Base-by-base conservation (phyloP, 1,140 invertebrate species). In the Xylocopa sonorina region DNA sequence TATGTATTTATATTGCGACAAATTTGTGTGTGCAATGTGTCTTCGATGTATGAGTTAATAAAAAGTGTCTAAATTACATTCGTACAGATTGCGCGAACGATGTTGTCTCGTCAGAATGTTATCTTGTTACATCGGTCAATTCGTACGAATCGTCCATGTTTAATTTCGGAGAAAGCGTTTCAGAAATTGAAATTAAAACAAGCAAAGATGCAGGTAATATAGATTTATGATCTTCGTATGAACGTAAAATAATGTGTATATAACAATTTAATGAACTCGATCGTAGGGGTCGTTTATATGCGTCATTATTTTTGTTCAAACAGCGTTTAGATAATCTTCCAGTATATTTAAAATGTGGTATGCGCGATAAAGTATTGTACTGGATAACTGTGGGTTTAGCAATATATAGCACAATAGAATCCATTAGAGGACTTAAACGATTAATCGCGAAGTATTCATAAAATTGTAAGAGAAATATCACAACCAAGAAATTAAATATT, bases 271-370 rank as follows among this genome's bases (percentile, higher is more conserved):
- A 58, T 41, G 18, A 50, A 48, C 2, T 6, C 29, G 4, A 46
- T n/a, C 10, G 2, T 55, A 7, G 43, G 51, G n/a, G n/a, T n/a
- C n/a, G 7, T 48, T 80, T 68, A 58, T 41, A 55, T 24, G n/a
- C n/a, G n/a, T 51, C 32, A 69, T 48, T 51, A 58, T 0, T 18
- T 16, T 72, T 60, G 41, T 80, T 89, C 86, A 80, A 79, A 67
- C 88, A 95, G 93, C 88, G 90, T 53, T 92, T 94, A 27, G 94
- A 95, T 89, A 94, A 93, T 21, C 87, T 92, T 62, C 95, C 95
- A 3, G 89, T 95, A n/a, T 95, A 94, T 85, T 86, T 96, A 34
- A 96, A 96, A 89, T 91, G 92, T 29, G 95, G 95, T 5, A 50
- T 89, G 2, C 81, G 85, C n/a, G 95, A 96, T 85, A 93, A 93